Evolutionary conservation across 2,888 invertebrate genomes (phyloP).

Genomic region (Hoplodrina blanda): DNA sequence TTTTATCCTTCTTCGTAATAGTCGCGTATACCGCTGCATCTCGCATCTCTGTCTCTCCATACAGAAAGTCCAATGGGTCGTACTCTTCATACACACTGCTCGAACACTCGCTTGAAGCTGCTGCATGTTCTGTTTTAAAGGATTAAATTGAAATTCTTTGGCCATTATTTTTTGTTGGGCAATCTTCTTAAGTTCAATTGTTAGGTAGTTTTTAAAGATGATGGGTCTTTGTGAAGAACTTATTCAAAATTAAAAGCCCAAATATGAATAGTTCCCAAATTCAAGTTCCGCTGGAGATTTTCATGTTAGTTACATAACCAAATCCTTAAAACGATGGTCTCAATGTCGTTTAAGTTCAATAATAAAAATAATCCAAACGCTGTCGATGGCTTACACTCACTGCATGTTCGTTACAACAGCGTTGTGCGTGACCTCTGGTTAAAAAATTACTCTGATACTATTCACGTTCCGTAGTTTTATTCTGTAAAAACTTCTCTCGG

Average conservation of each 20-base stretch:
- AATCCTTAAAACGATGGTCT: neutral
- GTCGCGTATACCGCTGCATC: slow-evolving; percentile 86
- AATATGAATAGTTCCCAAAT: neutral
- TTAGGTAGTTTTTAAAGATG: neutral
- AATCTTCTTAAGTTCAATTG: neutral
- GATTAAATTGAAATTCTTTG: neutral
- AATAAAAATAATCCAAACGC: neutral
- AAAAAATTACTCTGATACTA: neutral
- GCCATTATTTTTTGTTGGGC: neutral
- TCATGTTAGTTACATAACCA: slow-evolving; percentile 27
- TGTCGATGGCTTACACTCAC: neutral
- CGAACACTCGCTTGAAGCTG: slow-evolving; percentile 81
- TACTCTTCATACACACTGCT: slow-evolving; percentile 89
- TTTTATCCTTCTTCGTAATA: slow-evolving; percentile 80
- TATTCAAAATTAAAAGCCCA: neutral
- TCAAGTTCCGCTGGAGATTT: neutral
- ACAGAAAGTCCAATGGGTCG: slow-evolving; percentile 87
- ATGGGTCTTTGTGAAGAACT: neutral
- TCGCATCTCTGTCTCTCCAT: slow-evolving; percentile 88
- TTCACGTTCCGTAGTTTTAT: neutral
- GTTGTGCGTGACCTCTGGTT: neutral
- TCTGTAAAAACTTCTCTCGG: too few relatives aligned
- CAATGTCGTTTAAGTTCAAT: neutral
- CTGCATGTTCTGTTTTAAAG: slow-evolving; percentile 77
- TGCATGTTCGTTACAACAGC: neutral